Conservation (phyloP, 2,113 vertebrate species). For the Quiscalus mexicanus region DNA sequence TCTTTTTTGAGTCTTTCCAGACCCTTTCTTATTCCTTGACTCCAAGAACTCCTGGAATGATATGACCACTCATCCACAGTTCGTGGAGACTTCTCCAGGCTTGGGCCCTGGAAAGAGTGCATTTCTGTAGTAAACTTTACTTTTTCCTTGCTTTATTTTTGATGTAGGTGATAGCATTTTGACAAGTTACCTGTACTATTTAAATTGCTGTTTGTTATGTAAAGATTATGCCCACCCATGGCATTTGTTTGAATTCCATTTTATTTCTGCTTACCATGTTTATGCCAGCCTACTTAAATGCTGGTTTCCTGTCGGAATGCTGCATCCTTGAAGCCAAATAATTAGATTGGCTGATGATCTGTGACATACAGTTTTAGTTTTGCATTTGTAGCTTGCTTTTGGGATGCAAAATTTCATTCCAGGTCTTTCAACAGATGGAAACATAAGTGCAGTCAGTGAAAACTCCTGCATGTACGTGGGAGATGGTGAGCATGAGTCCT, state of each 20-base stretch:
- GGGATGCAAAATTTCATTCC: not conserved
- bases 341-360: constrained; percentile 12
- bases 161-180: not conserved
- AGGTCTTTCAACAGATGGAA: not conserved
- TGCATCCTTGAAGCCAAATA: not conserved
- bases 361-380: not conserved
- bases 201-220: not conserved
- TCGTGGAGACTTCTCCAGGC: not conserved
- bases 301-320: not conserved
- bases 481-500: accelerated
- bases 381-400: not conserved
- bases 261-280: constrained; percentile 16
- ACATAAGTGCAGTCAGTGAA: not conserved
- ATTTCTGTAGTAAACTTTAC: not conserved
- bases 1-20: not conserved
- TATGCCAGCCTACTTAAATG: constrained; percentile 13
- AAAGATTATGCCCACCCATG: not conserved
- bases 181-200: not conserved
- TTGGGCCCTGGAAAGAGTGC: not conserved
- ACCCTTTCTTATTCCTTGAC: not conserved
- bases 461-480: not conserved
- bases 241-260: not conserved
- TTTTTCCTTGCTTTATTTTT: not conserved
- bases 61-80: not conserved
- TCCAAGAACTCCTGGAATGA: not conserved